Evolutionary conservation across 1,140 invertebrate genomes (phyloP).

Genomic region (Drosophila suzukii): DNA sequence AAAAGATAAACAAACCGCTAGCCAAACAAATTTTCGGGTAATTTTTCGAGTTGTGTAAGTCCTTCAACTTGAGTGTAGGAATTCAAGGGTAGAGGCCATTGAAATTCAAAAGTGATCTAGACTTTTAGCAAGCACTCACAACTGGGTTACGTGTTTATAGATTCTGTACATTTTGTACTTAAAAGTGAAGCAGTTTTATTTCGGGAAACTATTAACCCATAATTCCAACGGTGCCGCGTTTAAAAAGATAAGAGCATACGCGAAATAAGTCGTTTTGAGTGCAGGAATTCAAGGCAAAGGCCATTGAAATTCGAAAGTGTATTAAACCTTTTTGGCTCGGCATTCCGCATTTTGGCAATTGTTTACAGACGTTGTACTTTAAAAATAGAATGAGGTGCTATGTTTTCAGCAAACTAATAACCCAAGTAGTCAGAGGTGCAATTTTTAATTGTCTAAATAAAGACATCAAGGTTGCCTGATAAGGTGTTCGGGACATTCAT

Average conservation of each 20-base stretch:
- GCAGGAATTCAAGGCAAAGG: constrained; percentile 26
- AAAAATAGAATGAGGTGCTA: background rate
- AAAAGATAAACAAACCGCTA: constrained; percentile 39
- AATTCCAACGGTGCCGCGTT: background rate
- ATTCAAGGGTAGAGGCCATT: constrained; percentile 43
- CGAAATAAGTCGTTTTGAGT: constrained; percentile 1
- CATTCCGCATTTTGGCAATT: constrained; percentile 1
- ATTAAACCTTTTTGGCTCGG: background rate
- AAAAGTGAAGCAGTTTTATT: background rate
- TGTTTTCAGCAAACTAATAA: background rate
- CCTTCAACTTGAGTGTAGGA: constrained; percentile 38
- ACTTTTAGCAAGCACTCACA: background rate
- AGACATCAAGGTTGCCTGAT: constrained; percentile 4
- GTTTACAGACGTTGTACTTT: background rate
- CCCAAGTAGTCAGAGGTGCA: background rate
- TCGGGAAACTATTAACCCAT: background rate
- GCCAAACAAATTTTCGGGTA: constrained; percentile 22
- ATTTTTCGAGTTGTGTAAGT: constrained; percentile 38
- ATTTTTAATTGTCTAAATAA: constrained; percentile 20
- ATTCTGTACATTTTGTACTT: background rate
- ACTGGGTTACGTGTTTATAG: constrained; percentile 2
- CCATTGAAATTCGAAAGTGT: background rate
- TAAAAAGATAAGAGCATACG: background rate
- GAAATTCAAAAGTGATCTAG: constrained; percentile 20
- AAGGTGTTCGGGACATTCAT: constrained; percentile 2